Evolutionary conservation across 2,113 vertebrate species (phyloP), one percentile per base, ranked within the genome.

Genomic region (Grus americana): DNA sequence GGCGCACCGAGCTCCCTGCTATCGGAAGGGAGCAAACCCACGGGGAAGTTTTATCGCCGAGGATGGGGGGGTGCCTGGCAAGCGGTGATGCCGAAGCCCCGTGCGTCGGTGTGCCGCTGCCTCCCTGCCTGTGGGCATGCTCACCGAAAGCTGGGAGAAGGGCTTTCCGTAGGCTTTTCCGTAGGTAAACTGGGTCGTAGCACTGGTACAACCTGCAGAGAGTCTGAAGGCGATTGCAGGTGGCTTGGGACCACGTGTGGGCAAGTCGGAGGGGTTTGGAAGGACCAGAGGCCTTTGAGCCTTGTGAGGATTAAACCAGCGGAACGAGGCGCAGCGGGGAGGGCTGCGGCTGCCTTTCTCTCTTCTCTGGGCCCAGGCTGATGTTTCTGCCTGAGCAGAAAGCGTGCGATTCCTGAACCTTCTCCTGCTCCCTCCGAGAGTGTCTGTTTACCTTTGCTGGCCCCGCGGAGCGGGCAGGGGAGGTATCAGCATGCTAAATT

Each of bases 121-220:
- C 52, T 61, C 66, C 44, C 12, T 10, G 49, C 10, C 26, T 10
- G 0, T 0, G 17, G n/a, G 10, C 23, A 49, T 2, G 0, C 23
- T 50, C 12, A 11, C n/a, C 32, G 6, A 12, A 55, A 52, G 4
- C 34, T 18, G 15, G 32, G 17, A 16, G 34, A 47, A 82, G 55
- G 11, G 2, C 36, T 87, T 71, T 40, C 47, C 5, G 0, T 15
- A 21, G 47, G 40, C 17, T 72, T 79, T 55, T 57, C 79, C 32
- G 1, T 2, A 3, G 63, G 57, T 13, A 50, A 67, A 58, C 15
- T 9, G 5, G 5, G 6, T 16, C 26, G 1, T 0, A 12, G 18
- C 62, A 14, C 6, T 12, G 44, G 44, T 16, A 44, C 44, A 34
- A 30, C 27, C n/a, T 20, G 38, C 2, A 1, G 30, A 36, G 49